Evolutionary conservation across 2,797 vertebrate genomes (phyloP), one percentile per base, ranked within the genome.

Genomic region (Lagorchestes hirsutus): DNA sequence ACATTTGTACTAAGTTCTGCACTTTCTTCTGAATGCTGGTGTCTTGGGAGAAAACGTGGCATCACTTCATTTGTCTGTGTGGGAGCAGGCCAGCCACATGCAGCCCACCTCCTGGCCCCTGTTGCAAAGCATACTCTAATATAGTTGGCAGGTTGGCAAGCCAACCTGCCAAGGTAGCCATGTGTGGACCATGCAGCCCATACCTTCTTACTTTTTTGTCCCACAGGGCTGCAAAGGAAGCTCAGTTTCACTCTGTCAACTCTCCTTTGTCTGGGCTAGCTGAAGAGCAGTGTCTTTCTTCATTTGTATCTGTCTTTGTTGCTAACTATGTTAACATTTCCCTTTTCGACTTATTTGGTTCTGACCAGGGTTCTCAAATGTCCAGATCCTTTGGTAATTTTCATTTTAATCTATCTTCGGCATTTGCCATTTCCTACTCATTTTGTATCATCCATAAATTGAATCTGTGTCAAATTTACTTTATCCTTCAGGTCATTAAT

Each of bases 401-500:
- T 91, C 55, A 56, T 90, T 97, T 93, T 95, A 94, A 96, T 95
- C 92, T 74, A 90, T 94, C 94, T 94, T 55, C 46, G 4, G n/a
- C 50, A 2, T 87, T 97, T 91, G 82, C 54, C 18, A 93, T 97
- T 96, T 96, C 82, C 94, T 94, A 67, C 67, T 96, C 94, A 91
- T 90, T 95, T 87, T 91, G 54, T 82, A 54, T 96, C 93, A 95
- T 95, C 95, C 74, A 31, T 46, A 95, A 95, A 97, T 97, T 97
- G 96, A 95, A 96, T 96, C 96, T 92, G 94, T 96, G 92, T 97
- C 90, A 28, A 96, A 97, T 96, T 96, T 93, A 91, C 90, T 96
- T 97, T 97, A 92, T 94, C 93, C 94, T 96, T 82, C 18, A 52
- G 95, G 92, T 93, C 96, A 90, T 93, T 96, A 97, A 95, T 94